Evolutionary conservation across 2,113 vertebrate genomes (phyloP).

Genomic region (Aegithalos caudatus): DNA sequence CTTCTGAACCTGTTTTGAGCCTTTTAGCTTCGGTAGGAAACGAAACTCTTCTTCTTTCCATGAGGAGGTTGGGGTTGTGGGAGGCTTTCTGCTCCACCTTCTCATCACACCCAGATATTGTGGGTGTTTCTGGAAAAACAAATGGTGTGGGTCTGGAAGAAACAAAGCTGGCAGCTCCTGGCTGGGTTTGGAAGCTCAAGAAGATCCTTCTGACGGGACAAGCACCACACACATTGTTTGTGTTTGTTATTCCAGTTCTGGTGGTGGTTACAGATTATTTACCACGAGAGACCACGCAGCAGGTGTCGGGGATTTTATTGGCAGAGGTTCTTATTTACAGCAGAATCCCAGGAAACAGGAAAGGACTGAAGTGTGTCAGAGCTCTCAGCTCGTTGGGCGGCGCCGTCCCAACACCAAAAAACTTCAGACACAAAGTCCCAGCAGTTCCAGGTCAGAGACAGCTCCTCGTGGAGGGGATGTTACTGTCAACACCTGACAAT

Average conservation of each 20-base stretch:
- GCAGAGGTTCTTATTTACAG: background rate
- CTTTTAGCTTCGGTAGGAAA: background rate
- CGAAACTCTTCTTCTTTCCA: background rate
- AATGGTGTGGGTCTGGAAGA: background rate
- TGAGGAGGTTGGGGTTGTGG: rapidly evolving
- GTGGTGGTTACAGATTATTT: background rate
- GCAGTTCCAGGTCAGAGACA: rapidly evolving
- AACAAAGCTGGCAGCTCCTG: background rate
- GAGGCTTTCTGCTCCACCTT: background rate
- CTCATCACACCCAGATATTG: background rate
- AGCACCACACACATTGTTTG: rapidly evolving
- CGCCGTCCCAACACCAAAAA: background rate
- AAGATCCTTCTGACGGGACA: rapidly evolving
- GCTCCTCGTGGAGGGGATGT: rapidly evolving
- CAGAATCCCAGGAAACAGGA: background rate
- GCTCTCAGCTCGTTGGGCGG: rapidly evolving
- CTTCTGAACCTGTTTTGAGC: rapidly evolving
- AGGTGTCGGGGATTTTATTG: background rate
- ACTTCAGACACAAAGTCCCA: rapidly evolving
- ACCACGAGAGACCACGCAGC: rapidly evolving
- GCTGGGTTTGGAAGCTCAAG: background rate
- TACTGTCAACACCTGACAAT: rapidly evolving
- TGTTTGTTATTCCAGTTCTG: background rate
- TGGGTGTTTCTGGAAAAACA: background rate
- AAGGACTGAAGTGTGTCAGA: background rate